phyloP scores from a whole-genome alignment of 1,140 invertebrate species.

The Cotesia chilonis region DNA sequence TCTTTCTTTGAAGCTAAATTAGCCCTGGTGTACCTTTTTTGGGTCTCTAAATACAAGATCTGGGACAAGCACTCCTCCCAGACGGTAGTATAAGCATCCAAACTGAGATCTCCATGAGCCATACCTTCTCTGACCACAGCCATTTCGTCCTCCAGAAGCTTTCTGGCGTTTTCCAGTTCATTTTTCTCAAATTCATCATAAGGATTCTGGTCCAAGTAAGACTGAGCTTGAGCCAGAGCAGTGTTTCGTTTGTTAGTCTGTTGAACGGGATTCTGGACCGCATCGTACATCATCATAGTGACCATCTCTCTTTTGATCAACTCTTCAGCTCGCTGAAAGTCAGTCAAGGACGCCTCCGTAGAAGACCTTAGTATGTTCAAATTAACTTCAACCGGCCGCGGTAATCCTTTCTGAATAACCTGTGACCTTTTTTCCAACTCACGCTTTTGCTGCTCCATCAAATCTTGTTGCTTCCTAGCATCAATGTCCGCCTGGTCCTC shows the following conservation, averaged over 20 bases:
- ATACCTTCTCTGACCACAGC: constrained; percentile 90
- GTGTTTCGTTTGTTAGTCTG: constrained; percentile 62
- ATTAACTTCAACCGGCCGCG: constrained; percentile 89
- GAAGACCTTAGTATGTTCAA: constrained; percentile 79
- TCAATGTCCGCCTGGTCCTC: constrained; percentile 94
- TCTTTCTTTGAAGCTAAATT: constrained; percentile 96
- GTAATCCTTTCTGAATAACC: constrained; percentile 88
- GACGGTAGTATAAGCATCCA: constrained; percentile 93
- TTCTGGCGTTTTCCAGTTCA: constrained; percentile 66
- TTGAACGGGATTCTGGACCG: constrained; percentile 72
- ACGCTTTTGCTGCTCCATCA: constrained; percentile 70
- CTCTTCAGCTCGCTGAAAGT: constrained; percentile 80
- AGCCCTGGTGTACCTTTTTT: constrained; percentile 91
- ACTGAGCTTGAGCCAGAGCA: constrained; percentile 71
- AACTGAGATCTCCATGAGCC: constrained; percentile 91
- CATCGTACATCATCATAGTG: constrained; percentile 92
- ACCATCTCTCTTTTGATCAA: constrained; percentile 97
- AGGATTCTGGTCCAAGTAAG: constrained; percentile 86
- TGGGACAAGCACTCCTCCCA: constrained; percentile 95
- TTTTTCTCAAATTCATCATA: constrained; percentile 74
- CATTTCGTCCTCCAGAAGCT: constrained; percentile 84
- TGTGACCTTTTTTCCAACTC: constrained; percentile 85
- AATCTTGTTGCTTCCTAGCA: constrained; percentile 71
- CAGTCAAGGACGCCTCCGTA: constrained; percentile 68
- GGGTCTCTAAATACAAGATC: constrained; percentile 87